A percentile compares a stretch with the other conserved stretches of the same genome.
phyloP scores from a whole-genome alignment of 2,888 invertebrate genomes.

The Colostygia pectinataria region DNA sequence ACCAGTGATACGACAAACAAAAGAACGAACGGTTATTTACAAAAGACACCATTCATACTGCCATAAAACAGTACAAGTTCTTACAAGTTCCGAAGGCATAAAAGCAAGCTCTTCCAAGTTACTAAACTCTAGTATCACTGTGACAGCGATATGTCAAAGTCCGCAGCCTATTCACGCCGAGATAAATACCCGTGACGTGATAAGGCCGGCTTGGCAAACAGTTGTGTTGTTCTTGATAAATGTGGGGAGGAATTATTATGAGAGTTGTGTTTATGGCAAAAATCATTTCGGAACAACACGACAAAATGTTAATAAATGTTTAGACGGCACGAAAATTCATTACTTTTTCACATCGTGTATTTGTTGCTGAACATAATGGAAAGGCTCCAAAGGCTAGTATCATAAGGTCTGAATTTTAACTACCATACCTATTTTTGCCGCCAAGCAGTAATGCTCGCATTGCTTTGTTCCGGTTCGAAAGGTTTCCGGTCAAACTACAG shows the following conservation, averaged over 20 bases:
- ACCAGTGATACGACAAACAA: not conserved
- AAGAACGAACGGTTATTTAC: not conserved
- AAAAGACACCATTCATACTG: not conserved
- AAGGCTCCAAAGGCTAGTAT: too few relatives aligned
- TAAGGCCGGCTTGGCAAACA: slow-evolving; percentile 37
- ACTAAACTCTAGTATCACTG: slow-evolving; percentile 36
- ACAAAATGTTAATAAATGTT: not conserved
- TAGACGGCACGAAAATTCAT: too few relatives aligned
- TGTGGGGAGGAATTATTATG: slow-evolving; percentile 18
- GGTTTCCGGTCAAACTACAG: too few relatives aligned
- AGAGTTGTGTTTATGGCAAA: slow-evolving; percentile 3
- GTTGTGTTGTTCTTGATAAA: slow-evolving; percentile 26
- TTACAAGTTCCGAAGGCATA: slow-evolving; percentile 8
- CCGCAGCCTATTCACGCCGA: slow-evolving; percentile 38
- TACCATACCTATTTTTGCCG: too few relatives aligned
- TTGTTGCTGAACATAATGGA: too few relatives aligned
- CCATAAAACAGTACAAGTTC: slow-evolving; percentile 11
- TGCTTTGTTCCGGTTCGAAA: too few relatives aligned
- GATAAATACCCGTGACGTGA: slow-evolving; percentile 66
- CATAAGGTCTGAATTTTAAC: too few relatives aligned
- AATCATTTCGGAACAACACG: not conserved
- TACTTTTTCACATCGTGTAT: too few relatives aligned
- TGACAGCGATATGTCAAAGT: slow-evolving; percentile 68
- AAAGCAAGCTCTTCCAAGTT: slow-evolving; percentile 9
- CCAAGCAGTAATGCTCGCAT: too few relatives aligned